Evolutionary conservation across 2,888 invertebrate genomes (phyloP), one percentile per base, ranked within the genome.

Genomic region (Lasioglossum marginatum): DNA sequence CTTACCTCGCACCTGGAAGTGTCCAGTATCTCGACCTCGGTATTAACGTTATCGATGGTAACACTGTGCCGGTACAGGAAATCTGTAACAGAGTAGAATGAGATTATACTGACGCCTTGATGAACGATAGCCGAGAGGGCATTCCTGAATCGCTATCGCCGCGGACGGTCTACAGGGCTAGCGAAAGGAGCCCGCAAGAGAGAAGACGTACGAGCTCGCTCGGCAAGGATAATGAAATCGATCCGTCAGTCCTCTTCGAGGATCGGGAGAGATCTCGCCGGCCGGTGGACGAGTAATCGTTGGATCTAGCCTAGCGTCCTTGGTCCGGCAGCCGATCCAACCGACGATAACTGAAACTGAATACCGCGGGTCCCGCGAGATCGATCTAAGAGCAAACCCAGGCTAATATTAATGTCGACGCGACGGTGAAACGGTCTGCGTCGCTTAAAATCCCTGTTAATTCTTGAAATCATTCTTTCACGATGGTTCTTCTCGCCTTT

Each of bases 1-100:
- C 97, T 97, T 96, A 97, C 97, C 96, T 97, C 97, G 96, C 97
- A 97, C 96, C 97, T 97, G 92, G 97, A 97, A 91, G 97, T 97
- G 95, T 97, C 97, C 95, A 97, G 96, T 95, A 97, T 97, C 96
- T 97, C 97, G 92, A 97, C 97, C 95, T 97, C 97, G 87, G 97
- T 97, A 90, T 97, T 97, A 89, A 97, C 97, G 93, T 97, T 97
- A 95, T 97, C 97, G 95, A 97, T 97, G 89, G 97, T 97, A 92
- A 97, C 97, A 95, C 97, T 96, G 95, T 97, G 97, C 93, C 97
- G 96, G 95, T 97, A 97, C 90, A 97, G 96, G 95, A 97, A 97
- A 96, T 97, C 97, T 97, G 97, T 91, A 97, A 97, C 95, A 96
- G 71, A 84, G 82, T 74, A 82, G 77, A 77, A 83, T 57, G 81